Conservation (phyloP, 2,797 vertebrate genomes). For the Hemibagrus guttatus region DNA sequence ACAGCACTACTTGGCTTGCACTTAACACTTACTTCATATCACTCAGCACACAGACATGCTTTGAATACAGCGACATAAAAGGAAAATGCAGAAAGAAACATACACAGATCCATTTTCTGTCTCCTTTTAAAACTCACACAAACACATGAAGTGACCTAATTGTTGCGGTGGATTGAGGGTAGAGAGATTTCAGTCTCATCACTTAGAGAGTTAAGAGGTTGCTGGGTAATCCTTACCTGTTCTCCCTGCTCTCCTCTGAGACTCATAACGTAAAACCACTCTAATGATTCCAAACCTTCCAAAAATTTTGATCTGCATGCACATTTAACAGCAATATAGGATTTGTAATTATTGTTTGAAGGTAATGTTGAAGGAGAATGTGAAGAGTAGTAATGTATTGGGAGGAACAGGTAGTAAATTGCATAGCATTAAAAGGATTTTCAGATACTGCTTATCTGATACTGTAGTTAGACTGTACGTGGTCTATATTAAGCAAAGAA, state of each 20-base stretch:
- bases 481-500: neutral
- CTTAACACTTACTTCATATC: slow-evolving; percentile 23
- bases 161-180: slow-evolving; percentile 39
- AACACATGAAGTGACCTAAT: neutral
- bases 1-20: slow-evolving; percentile 15
- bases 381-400: too few species aligned
- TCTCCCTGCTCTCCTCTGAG: slow-evolving; percentile 33
- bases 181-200: slow-evolving; percentile 40
- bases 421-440: neutral
- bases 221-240: slow-evolving; percentile 31
- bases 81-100: neutral
- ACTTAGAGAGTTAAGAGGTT: slow-evolving; percentile 18
- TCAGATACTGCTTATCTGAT: neutral
- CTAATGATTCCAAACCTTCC: neutral
- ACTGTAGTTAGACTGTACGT: neutral
- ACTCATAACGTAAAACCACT: slow-evolving; percentile 9
- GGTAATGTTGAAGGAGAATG: neutral
- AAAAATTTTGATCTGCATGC: neutral
- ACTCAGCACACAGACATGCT: slow-evolving; percentile 4
- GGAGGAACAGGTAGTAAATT: neutral
- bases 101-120: neutral
- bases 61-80: slow-evolving; percentile 10
- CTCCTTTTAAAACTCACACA: neutral
- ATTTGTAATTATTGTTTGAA: neutral
- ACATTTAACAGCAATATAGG: neutral